Conservation (phyloP, 1,140 invertebrate species). For the Zeugodacus cucurbitae region DNA sequence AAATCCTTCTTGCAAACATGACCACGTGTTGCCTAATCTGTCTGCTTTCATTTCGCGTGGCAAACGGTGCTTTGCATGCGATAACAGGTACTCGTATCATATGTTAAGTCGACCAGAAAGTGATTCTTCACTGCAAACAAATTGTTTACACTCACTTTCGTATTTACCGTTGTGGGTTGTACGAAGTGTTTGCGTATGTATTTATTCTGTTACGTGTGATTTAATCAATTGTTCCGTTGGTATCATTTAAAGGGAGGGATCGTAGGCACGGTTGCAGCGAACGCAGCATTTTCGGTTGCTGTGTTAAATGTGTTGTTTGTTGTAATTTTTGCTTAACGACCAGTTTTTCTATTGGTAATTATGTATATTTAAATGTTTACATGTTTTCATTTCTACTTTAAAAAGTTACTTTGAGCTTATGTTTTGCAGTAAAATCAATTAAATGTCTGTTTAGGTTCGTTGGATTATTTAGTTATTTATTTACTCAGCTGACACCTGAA, state of each 20-base stretch:
- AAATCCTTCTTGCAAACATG: constrained; percentile 9
- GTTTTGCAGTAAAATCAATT: neutral
- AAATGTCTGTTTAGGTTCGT: neutral
- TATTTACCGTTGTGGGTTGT: neutral
- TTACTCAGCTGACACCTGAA: neutral
- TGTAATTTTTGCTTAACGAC: neutral
- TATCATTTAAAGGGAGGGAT: neutral
- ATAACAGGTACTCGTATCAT: neutral
- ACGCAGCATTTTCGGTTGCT: neutral
- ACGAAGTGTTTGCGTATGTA: neutral
- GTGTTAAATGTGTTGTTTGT: neutral
- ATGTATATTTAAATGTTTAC: neutral
- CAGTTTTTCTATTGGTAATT: neutral
- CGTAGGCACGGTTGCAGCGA: neutral
- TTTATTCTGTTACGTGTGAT: neutral
- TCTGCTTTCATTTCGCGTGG: neutral
- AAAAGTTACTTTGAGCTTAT: neutral
- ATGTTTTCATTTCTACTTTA: neutral
- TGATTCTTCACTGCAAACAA: neutral
- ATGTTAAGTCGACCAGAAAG: neutral
- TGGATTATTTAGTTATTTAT: neutral
- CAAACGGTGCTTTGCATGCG: neutral
- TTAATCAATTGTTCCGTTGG: neutral
- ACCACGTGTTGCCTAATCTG: neutral
- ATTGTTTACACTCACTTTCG: neutral